phyloP scores from a whole-genome alignment of 2,113 vertebrate species.

The Probosciger aterrimus region DNA sequence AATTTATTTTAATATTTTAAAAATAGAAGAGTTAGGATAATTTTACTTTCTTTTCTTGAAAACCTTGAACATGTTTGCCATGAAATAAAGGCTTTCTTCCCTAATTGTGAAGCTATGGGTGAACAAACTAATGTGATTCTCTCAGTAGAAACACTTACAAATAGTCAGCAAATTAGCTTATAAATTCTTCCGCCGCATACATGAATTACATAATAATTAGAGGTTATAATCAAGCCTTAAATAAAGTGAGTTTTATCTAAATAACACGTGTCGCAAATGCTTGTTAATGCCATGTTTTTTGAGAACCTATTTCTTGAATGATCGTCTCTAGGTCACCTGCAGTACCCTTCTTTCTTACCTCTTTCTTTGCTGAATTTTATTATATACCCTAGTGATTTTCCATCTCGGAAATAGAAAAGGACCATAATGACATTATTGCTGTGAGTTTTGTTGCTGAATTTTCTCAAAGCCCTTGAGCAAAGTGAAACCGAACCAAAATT shows the following conservation, averaged over 20 bases:
- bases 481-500: constrained; percentile 1
- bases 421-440: not conserved
- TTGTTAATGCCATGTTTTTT: not conserved
- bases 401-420: not conserved
- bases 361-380: not conserved
- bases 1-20: not conserved
- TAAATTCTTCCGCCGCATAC: not conserved
- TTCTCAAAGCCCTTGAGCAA: constrained; percentile 21
- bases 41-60: not conserved
- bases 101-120: not conserved
- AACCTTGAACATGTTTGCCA: not conserved
- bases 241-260: constrained; percentile 1
- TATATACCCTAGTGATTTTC: not conserved
- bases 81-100: not conserved
- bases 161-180: not conserved
- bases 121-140: not conserved
- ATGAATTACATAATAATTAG: not conserved
- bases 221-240: not conserved
- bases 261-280: not conserved
- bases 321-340: not conserved
- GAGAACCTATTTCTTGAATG: not conserved
- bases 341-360: not conserved
- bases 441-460: not conserved
- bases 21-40: not conserved
- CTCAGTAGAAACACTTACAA: not conserved